Evolutionary conservation across 2,797 vertebrate genomes (phyloP), one percentile per base, ranked within the genome.

Genomic region (Artibeus lituratus): DNA sequence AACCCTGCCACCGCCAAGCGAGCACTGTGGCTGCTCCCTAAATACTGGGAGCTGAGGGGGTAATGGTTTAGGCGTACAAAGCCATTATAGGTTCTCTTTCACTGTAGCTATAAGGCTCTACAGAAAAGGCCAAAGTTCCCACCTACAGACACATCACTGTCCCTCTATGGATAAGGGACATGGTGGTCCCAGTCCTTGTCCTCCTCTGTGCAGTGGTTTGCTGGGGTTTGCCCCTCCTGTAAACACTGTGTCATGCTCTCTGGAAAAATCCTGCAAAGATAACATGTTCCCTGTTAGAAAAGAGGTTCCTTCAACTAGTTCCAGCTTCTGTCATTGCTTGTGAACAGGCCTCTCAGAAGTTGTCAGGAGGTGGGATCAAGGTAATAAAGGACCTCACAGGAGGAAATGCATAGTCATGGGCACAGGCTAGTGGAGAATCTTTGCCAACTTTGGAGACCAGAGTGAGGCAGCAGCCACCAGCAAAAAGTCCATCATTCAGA

Each of bases 41-140:
- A 67, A 70, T 51, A 42, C 29, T 14, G 90, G 22, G 7, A 57
- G 26, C 44, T 53, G 1, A 24, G 39, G 29, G 11, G 39, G 72
- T 39, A 59, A n/a, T 0, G 32, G 21, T 21, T 88, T 70, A 90
- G 44, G 55, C 9, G 42, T 44, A 16, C 42, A 70, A 69, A 73
- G 26, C 6, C 94, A 19, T 51, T 78, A 92, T 42, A 55, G 69
- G 93, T 78, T 32, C 57, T 88, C 59, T 73, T 57, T 62, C 85
- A 62, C 15, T 62, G 19, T 67, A 67, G 39, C 29, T 51, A 77
- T 69, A 74, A 72, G 51, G 49, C 42, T 62, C 32, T 94, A 76
- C 86, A 90, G 15, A 73, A 26, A 82, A 82, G 82, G 37, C 53
- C 24, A 24, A 80, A 32, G 19, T 83, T 12, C 7, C 16, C 10